Percentiles rank a stretch among this genome's conserved stretches.
These are phyloP conservation scores for Chascanopsetta lugubris DNA, from an alignment of 2,113 vertebrate species.

Conservation along the genomic window DNA sequence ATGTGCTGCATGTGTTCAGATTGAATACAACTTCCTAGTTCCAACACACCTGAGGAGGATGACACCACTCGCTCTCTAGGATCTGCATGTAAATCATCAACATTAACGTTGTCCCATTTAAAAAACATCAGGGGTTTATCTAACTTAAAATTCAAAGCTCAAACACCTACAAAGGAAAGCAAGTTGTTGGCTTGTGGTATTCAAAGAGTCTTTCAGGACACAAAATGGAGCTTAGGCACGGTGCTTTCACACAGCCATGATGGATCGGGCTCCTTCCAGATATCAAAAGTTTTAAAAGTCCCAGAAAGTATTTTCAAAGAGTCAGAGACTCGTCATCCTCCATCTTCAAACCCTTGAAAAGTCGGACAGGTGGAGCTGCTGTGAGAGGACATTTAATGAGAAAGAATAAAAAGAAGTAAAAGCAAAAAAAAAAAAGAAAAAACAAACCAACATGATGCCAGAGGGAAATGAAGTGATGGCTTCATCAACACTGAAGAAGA, in stretches of 20 bases:
- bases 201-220: conserved; percentile 41
- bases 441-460: conserved; percentile 17
- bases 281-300: conserved; percentile 37
- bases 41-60: conserved; percentile 46
- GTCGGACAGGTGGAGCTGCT: conserved; percentile 37
- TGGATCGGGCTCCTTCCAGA: conserved; percentile 39
- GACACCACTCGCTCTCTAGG: conserved; percentile 13
- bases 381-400: conserved; percentile 41
- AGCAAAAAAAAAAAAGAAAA: conserved; percentile 24
- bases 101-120: conserved; percentile 24
- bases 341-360: background rate
- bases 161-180: conserved; percentile 21
- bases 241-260: conserved; percentile 36
- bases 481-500: conserved; percentile 44
- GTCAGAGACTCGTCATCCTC: conserved; percentile 27
- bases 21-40: conserved; percentile 41
- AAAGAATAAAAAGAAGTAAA: conserved; percentile 41
- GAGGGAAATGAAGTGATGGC: conserved; percentile 55
- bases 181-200: conserved; percentile 22
- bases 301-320: conserved; percentile 23
- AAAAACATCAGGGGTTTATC: conserved; percentile 15
- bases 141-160: conserved; percentile 27
- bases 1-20: conserved; percentile 39
- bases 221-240: conserved; percentile 37
- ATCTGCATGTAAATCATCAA: conserved; percentile 24